Evolutionary conservation across 2,888 invertebrate species (phyloP), one percentile per base, ranked within the genome.

Genomic region (Lycia hirtaria): DNA sequence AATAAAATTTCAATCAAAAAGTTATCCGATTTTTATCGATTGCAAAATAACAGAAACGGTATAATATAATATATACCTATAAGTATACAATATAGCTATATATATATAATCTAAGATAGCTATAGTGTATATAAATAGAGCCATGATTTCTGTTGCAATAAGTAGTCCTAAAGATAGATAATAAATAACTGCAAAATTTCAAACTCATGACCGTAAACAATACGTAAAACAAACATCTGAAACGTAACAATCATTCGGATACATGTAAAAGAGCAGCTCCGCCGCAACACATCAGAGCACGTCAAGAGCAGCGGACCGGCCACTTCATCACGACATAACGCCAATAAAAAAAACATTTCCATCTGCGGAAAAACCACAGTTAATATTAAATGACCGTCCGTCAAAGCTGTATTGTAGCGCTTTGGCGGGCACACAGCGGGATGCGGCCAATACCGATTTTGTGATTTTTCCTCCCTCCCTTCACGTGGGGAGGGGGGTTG

Each of bases 321-420:
- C 89, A 91, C 90, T 91, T 91, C 90, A 91, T 92, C 89, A 89
- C 87, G 70, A 78, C 81, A 82, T 87, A 84, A 87, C 88, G 72
- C 74, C 83, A 83, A 87, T 87, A 87, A 90, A 90, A 87, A 90
- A 88, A 89, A 87, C 84, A 88, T 88, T 90, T 87, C 87, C 91
- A 91, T 90, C 88, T 90, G 89, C 82, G 88, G 87, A 81, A 86
- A 88, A 90, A 90, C 91, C 91, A 79, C 92, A 89, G 92, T 91
- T 88, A 91, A 92, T 92, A 92, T 91, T 91, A 92, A 91, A 92
- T 90, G 90, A 89, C 83, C 88, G 88, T 90, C 83, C 87, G 87
- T 91, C 92, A 92, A 92, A 91, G 87, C 87, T 85, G 85, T 87
- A 87, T 88, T 86, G 88, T 85, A 73, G 81, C 78, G 85, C 81